Percentiles rank a stretch among this genome's conserved stretches.
Evolutionary conservation across 2,797 vertebrate species (phyloP).

Genomic region (Karalla daura): DNA sequence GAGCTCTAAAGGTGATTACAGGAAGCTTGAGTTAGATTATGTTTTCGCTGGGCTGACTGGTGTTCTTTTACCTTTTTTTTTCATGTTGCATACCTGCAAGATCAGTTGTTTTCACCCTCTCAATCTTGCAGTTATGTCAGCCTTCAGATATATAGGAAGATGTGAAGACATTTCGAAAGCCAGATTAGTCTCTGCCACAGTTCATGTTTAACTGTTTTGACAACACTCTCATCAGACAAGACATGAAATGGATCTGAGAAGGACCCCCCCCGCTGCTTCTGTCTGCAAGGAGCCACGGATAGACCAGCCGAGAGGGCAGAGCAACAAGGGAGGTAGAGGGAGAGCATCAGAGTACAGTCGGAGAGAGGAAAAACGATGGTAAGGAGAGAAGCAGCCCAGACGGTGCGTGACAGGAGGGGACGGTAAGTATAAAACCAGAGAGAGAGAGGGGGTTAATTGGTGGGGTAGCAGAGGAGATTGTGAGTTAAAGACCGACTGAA

Average conservation of each 20-base stretch:
- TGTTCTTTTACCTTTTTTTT: neutral
- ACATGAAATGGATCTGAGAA: constrained; percentile 24
- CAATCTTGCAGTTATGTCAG: constrained; percentile 5
- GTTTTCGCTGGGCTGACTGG: neutral
- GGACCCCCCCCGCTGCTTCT: constrained; percentile 13
- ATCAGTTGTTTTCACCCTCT: neutral
- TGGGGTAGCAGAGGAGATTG: constrained; percentile 6
- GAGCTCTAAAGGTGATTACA: neutral
- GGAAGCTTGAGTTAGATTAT: neutral
- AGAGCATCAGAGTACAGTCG: neutral
- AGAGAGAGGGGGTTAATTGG: neutral
- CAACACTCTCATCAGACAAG: constrained; percentile 27
- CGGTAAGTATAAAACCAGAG: neutral
- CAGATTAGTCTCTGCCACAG: constrained; percentile 1
- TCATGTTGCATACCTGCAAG: neutral
- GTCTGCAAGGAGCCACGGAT: constrained; percentile 22
- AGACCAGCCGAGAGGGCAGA: neutral
- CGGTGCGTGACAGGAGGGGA: neutral
- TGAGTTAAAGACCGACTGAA: constrained; percentile 5
- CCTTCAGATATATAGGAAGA: constrained; percentile 12
- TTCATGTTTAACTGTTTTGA: constrained; percentile 25
- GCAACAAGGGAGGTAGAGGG: neutral
- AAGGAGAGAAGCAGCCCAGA: neutral
- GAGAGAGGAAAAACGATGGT: constrained; percentile 6
- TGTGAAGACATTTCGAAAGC: constrained; percentile 15